These are phyloP conservation scores for Otus sunia DNA, from an alignment of 2,113 vertebrate genomes.

Conservation along the genomic window DNA sequence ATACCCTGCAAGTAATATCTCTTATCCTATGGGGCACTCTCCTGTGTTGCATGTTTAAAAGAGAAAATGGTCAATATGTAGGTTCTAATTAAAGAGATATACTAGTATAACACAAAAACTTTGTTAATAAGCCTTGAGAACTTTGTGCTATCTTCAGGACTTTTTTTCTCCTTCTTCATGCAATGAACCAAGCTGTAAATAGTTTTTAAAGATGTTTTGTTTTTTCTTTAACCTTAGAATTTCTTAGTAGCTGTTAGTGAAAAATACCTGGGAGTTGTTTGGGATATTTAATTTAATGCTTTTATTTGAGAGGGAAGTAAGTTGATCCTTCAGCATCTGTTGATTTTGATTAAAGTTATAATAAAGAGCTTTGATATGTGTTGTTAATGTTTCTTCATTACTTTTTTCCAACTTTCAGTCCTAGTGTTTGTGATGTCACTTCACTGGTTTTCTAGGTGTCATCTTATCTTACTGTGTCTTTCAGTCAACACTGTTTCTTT, in stretches of 20 bases:
- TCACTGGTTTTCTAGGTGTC: background rate
- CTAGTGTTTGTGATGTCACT: background rate
- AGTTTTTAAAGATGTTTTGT: background rate
- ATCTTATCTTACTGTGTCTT: background rate
- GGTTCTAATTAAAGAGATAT: background rate
- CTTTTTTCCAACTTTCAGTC: background rate
- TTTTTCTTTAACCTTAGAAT: background rate
- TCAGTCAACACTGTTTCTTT: background rate
- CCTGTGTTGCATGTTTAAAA: background rate
- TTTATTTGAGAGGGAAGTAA: background rate
- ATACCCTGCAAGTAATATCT: background rate
- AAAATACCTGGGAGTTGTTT: background rate
- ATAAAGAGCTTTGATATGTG: background rate
- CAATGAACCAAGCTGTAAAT: background rate
- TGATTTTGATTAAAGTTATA: background rate
- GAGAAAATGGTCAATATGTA: background rate
- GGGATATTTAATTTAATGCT: background rate
- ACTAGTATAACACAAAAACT: background rate
- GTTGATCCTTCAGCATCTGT: background rate
- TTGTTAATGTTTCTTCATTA: background rate
- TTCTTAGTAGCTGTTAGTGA: background rate
- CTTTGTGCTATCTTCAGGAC: background rate
- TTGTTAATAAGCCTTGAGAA: background rate
- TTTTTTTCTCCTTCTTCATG: background rate
- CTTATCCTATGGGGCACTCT: fast-evolving